Conservation (phyloP, 2,888 invertebrate genomes). For the Amaurobius ferox region DNA sequence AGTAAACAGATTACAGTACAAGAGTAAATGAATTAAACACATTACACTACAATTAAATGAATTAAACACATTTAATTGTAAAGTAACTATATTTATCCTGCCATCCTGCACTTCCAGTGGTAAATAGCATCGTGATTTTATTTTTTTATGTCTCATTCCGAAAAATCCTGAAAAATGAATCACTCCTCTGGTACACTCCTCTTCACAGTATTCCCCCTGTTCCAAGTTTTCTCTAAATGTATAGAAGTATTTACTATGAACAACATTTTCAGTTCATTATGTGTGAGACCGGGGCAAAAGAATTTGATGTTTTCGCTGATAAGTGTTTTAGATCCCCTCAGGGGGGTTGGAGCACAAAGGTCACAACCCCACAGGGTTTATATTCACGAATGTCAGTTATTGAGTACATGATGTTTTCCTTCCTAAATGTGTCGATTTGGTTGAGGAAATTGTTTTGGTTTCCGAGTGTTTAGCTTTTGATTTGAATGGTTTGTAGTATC, state of each 20-base stretch:
- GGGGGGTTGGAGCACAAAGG: not conserved
- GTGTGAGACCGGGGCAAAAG: not conserved
- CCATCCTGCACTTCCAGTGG: too few species aligned
- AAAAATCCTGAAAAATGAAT: not conserved
- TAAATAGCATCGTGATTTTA: too few species aligned
- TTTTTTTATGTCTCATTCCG: not conserved
- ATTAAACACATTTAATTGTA: too few species aligned
- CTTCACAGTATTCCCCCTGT: not conserved
- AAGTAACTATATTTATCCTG: too few species aligned
- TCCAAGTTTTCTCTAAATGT: not conserved
- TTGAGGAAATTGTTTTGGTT: too few species aligned
- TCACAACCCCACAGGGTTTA: not conserved
- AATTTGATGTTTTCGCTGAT: not conserved
- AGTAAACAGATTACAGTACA: too few species aligned
- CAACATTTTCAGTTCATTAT: slow-evolving; percentile 1
- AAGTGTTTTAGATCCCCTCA: not conserved
- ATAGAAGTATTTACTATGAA: not conserved
- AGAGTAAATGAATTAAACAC: too few species aligned
- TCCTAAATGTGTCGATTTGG: too few species aligned
- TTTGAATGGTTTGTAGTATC: too few species aligned
- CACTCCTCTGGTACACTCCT: not conserved
- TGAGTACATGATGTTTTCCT: not conserved
- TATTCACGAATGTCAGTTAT: not conserved
- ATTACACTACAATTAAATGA: too few species aligned
- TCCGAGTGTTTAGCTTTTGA: too few species aligned